Percentiles rank a stretch among this genome's conserved stretches.
Evolutionary conservation across 2,888 invertebrate species (phyloP).

Genomic region (Meteorus colon): DNA sequence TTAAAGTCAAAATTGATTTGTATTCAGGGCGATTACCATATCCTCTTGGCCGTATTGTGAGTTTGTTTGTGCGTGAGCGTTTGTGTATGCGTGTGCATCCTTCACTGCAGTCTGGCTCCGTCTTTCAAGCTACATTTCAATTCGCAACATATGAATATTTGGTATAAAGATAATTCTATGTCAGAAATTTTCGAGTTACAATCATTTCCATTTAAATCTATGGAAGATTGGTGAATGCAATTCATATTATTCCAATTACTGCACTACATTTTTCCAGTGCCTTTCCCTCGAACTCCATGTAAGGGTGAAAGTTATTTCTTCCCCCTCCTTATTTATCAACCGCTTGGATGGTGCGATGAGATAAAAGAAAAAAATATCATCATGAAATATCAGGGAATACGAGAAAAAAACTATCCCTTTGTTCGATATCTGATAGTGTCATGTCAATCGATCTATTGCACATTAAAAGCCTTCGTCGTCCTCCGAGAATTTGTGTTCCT

Average conservation of each 20-base stretch:
- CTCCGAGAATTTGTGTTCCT: slow-evolving; percentile 9
- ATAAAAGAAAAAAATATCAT: not conserved
- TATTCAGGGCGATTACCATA: slow-evolving; percentile 19
- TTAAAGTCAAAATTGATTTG: slow-evolving; percentile 51
- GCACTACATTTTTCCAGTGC: not conserved
- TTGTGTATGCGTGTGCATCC: no score
- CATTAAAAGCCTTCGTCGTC: slow-evolving; percentile 25
- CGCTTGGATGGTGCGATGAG: not conserved
- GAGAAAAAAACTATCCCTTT: slow-evolving; percentile 9
- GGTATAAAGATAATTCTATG: no score
- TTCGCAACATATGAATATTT: no score
- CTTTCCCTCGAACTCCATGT: not conserved
- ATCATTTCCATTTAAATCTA: not conserved
- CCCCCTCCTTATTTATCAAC: not conserved
- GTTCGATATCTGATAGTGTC: slow-evolving; percentile 1
- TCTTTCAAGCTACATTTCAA: no score
- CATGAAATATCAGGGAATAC: not conserved
- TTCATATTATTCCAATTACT: not conserved
- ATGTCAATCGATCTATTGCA: slow-evolving; percentile 26
- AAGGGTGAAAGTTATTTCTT: not conserved
- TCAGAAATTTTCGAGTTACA: no score
- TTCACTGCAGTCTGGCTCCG: no score
- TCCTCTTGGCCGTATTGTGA: no score
- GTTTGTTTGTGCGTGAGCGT: no score
- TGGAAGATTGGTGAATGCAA: not conserved